Base-by-base conservation (phyloP, 2,113 vertebrate genomes). In the Stegostoma tigrinum region DNA sequence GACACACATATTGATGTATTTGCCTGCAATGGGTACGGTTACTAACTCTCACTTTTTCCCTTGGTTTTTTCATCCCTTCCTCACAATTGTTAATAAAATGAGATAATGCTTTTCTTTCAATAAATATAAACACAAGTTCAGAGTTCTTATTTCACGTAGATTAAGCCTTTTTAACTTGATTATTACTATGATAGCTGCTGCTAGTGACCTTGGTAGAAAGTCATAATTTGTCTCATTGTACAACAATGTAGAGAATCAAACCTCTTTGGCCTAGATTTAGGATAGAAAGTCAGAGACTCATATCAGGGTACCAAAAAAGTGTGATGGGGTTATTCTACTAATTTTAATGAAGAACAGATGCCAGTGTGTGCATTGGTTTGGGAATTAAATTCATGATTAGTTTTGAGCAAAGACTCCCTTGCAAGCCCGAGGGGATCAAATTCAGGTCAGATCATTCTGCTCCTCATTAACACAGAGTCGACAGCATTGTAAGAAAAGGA, bases 371-470 rank as follows among this genome's bases (percentile, higher is more conserved):
- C 38, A 94, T 24, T 94, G n/a, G 34, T 21, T 68, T 67, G 55
- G 19, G 55, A 94, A 67, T 68, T 45, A 94, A 27, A 42, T 94
- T 67, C 64, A 45, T 23, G 55, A 94, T 66, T 68, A 68, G 66
- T 34, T 89, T 94, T 67, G 90, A 67, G 90, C 1, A 38, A 94
- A 94, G 91, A 38, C 38, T 94, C 34, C n/a, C n/a, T 75, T 94
- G 91, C 42, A 94, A 94, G 38, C 8, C 61, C 64, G 6, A 8
- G 66, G 64, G 66, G 55, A 94, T 94, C 64, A 94, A 94, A 70
- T 94, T 45, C n/a, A 94, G 91, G 64, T 94, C 91, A 70, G 91
- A 70, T 94, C 91, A 94, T 70, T 70, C 34, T 94, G 66, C n/a
- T 70, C 91, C 91, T 70, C 64, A 70, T 94, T 94, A 94, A 94